Evolutionary conservation across 2,888 invertebrate species (phyloP).

Genomic region (Aleiodes testaceus): DNA sequence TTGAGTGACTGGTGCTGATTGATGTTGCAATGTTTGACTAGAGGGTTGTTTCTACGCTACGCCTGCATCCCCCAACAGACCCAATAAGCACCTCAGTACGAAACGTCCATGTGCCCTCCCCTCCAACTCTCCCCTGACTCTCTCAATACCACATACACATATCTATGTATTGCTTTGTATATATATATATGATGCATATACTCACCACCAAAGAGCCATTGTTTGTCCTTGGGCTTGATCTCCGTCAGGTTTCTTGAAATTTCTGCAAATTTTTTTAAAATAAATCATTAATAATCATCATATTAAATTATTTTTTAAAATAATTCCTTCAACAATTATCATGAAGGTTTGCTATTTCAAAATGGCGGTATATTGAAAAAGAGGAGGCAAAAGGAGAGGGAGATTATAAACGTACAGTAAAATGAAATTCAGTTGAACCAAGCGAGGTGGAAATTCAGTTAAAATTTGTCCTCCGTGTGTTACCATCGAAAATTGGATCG

Average conservation of each 20-base stretch:
- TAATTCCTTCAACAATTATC: not conserved
- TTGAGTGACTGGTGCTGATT: slow-evolving; percentile 73
- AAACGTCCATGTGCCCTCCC: slow-evolving; percentile 42
- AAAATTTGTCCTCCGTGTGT: slow-evolving; percentile 55
- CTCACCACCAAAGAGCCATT: slow-evolving; percentile 59
- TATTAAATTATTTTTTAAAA: not conserved
- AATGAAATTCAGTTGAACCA: slow-evolving; percentile 53
- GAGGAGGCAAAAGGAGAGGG: slow-evolving; percentile 20
- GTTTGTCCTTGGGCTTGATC: slow-evolving; percentile 62
- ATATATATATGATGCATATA: slow-evolving; percentile 38
- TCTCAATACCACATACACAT: slow-evolving; percentile 27
- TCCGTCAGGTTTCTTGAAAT: slow-evolving; percentile 59
- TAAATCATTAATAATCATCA: not conserved
- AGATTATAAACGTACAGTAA: slow-evolving; percentile 40
- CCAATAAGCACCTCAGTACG: slow-evolving; percentile 68
- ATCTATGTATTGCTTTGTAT: slow-evolving; percentile 36
- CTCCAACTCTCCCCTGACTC: slow-evolving; percentile 40
- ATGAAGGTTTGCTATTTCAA: not conserved
- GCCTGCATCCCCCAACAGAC: slow-evolving; percentile 67
- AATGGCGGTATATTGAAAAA: slow-evolving; percentile 15
- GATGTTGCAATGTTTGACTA: slow-evolving; percentile 73
- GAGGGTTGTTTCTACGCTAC: slow-evolving; percentile 70
- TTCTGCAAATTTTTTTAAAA: not conserved
- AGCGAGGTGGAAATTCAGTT: slow-evolving; percentile 60
- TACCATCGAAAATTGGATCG: slow-evolving; percentile 53